Evolutionary conservation across 1,140 invertebrate species (phyloP).

Genomic region (Tribolium madens): DNA sequence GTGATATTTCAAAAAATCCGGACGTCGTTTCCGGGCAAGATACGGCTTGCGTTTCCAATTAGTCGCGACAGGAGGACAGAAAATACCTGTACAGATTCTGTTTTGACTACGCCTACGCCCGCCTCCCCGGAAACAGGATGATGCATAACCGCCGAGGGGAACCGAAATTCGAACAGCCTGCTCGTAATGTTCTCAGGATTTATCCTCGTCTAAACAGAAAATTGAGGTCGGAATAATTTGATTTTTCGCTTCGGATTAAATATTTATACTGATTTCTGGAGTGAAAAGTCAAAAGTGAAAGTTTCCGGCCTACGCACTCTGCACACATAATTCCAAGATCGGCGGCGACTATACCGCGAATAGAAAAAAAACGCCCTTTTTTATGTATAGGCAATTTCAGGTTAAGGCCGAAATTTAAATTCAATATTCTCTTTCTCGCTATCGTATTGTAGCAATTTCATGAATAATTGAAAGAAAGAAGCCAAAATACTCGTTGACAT

Average conservation of each 20-base stretch:
- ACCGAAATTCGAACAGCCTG: constrained; percentile 29
- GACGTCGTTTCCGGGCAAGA: not conserved
- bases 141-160: constrained; percentile 34
- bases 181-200: constrained; percentile 23
- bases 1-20: constrained; percentile 18
- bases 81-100: constrained; percentile 13
- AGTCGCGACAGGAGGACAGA: constrained; percentile 14
- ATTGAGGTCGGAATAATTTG: constrained; percentile 33
- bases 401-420: constrained; percentile 17
- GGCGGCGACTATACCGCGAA: not conserved
- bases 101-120: constrained; percentile 5
- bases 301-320: not conserved
- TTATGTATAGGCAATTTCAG: constrained; percentile 12
- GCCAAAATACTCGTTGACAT: constrained; percentile 3
- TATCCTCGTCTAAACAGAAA: constrained; percentile 21
- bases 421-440: constrained; percentile 17
- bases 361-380: not conserved
- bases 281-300: not conserved
- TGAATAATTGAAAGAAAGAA: constrained; percentile 29
- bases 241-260: constrained; percentile 24
- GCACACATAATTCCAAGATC: not conserved
- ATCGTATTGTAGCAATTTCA: constrained; percentile 6
- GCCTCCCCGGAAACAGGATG: constrained; percentile 26
- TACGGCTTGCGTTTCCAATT: constrained; percentile 8
- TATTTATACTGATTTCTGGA: constrained; percentile 22